phyloP scores from a whole-genome alignment of 2,797 vertebrate genomes.

The Pogoniulus pusillus region DNA sequence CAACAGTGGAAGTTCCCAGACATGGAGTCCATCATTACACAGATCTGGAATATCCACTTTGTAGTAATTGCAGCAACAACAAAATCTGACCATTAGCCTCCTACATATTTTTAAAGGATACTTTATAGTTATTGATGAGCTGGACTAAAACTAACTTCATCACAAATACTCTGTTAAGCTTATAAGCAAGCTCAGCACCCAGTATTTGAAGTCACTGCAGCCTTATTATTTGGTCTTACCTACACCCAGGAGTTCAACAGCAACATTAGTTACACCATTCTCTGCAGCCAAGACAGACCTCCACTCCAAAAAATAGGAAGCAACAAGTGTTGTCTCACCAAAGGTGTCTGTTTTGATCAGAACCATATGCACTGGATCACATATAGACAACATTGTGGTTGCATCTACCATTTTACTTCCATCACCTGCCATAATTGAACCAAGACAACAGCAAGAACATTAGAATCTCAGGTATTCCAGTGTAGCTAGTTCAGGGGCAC shows the following conservation, averaged over 20 bases:
- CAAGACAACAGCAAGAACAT: neutral
- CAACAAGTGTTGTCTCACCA: slow-evolving; percentile 88
- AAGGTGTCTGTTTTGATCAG: slow-evolving; percentile 90
- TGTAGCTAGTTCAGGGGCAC: neutral
- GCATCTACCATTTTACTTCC: slow-evolving; percentile 91
- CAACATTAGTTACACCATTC: slow-evolving; percentile 81
- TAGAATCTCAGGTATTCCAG: neutral
- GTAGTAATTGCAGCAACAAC: neutral
- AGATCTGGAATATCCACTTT: neutral
- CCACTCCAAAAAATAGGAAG: slow-evolving; percentile 97
- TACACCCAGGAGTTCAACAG: slow-evolving; percentile 93
- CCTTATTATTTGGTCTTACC: slow-evolving; percentile 79
- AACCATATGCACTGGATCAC: slow-evolving; percentile 93
- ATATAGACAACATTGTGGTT: slow-evolving; percentile 91
- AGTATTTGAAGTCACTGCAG: neutral
- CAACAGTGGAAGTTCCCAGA: neutral
- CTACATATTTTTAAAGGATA: neutral
- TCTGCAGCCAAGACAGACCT: slow-evolving; percentile 86
- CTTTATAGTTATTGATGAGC: neutral
- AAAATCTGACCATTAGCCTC: neutral
- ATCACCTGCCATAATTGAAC: slow-evolving; percentile 81
- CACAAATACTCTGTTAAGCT: neutral
- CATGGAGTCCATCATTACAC: neutral
- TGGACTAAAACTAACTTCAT: neutral
- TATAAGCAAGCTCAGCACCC: neutral